These are phyloP conservation scores for Microtus agrestis DNA, from an alignment of 2,797 vertebrate species.

Conservation along the genomic window DNA sequence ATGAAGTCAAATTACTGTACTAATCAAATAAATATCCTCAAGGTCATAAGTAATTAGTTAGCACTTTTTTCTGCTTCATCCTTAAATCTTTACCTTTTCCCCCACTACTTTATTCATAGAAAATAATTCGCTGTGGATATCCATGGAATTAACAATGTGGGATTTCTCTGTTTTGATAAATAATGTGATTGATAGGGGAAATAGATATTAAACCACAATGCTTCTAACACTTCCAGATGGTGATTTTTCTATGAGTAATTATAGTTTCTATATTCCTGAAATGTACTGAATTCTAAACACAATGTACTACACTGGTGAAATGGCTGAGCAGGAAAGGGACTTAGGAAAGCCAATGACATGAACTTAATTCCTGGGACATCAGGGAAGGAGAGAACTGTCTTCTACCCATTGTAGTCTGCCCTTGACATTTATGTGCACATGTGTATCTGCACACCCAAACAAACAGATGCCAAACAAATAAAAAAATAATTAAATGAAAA, in stretches of 20 bases:
- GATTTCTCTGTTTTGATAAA: background rate
- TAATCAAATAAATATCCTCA: slow-evolving; percentile 40
- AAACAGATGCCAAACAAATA: background rate
- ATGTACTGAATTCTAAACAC: background rate
- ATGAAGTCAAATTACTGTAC: slow-evolving; percentile 47
- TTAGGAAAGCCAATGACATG: background rate
- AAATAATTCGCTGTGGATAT: background rate
- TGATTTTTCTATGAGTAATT: background rate
- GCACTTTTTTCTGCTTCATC: background rate
- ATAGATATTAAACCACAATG: background rate
- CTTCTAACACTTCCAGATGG: background rate
- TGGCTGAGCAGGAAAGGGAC: background rate
- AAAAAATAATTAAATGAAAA: background rate
- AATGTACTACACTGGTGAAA: background rate
- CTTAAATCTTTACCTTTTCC: background rate
- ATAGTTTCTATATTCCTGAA: slow-evolving; percentile 17
- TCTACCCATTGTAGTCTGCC: background rate
- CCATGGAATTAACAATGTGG: background rate
- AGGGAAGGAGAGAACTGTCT: background rate
- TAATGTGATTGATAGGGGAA: background rate
- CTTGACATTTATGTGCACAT: no score
- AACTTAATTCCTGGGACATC: background rate
- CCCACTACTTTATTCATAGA: background rate
- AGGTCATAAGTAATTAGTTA: background rate
- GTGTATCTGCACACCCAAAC: background rate